phyloP scores from a whole-genome alignment of 2,888 invertebrate species.

The Cabera pusaria region DNA sequence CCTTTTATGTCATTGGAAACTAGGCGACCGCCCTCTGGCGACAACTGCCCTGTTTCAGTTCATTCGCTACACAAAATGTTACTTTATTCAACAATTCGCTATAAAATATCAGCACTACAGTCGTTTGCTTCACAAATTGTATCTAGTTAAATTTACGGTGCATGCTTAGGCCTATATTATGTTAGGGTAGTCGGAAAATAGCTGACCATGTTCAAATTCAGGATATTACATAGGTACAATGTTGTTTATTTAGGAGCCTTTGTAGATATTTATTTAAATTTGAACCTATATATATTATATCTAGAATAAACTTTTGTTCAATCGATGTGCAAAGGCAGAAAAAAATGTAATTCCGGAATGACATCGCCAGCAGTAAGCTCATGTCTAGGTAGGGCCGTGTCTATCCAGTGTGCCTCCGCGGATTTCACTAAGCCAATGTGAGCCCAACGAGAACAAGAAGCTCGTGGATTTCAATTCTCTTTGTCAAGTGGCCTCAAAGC shows the following conservation, averaged over 20 bases:
- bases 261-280: no score
- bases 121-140: slow-evolving; percentile 11
- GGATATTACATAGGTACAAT: no score
- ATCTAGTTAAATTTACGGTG: slow-evolving; percentile 8
- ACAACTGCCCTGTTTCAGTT: slow-evolving; percentile 22
- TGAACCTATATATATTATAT: no score
- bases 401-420: slow-evolving; percentile 22
- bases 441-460: slow-evolving; percentile 53
- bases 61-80: slow-evolving; percentile 20
- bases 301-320: no score
- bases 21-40: slow-evolving; percentile 26
- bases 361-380: slow-evolving; percentile 14
- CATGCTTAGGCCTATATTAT: slow-evolving; percentile 14
- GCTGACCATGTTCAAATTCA: no score
- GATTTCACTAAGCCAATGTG: slow-evolving; percentile 52
- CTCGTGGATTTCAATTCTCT: slow-evolving; percentile 65
- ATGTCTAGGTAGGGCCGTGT: no score
- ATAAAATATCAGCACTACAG: slow-evolving; percentile 2
- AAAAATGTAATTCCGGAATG: slow-evolving; percentile 7
- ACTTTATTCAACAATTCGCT: background rate
- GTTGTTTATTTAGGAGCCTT: no score
- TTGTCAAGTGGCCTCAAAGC: slow-evolving; percentile 56
- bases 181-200: slow-evolving; percentile 6
- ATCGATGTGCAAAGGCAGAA: no score
- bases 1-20: slow-evolving; percentile 34